Evolutionary conservation across 2,797 vertebrate species (phyloP).

Genomic region (Poecilia gillii): DNA sequence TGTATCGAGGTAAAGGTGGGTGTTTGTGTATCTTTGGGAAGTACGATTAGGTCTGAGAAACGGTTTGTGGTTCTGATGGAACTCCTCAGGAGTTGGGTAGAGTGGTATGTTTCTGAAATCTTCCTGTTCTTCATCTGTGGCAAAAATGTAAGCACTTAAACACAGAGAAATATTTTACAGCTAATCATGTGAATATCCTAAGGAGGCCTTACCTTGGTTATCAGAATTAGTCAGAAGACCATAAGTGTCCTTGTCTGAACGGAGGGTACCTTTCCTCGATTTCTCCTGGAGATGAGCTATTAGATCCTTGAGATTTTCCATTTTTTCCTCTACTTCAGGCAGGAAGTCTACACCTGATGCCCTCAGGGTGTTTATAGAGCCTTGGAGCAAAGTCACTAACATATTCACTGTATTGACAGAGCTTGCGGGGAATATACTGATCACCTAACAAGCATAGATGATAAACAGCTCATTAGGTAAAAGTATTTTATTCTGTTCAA

Average conservation of each 20-base stretch:
- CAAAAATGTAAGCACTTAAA: neutral
- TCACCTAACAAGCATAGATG: conserved; percentile 64
- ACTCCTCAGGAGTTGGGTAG: conserved; percentile 88
- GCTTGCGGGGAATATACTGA: conserved; percentile 88
- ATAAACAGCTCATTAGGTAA: neutral
- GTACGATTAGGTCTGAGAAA: conserved; percentile 89
- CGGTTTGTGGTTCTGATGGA: conserved; percentile 82
- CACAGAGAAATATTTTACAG: neutral
- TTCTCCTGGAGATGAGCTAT: conserved; percentile 85
- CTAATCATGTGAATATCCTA: neutral
- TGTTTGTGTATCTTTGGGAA: conserved; percentile 82
- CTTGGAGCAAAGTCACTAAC: conserved; percentile 81
- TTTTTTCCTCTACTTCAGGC: conserved; percentile 77
- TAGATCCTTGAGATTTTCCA: conserved; percentile 79
- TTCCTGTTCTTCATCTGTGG: conserved; percentile 59
- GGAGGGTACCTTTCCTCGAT: conserved; percentile 86
- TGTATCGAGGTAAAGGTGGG: conserved; percentile 89
- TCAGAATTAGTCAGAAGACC: conserved; percentile 70
- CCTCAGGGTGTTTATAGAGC: conserved; percentile 82
- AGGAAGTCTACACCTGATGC: conserved; percentile 81
- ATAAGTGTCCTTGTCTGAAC: conserved; percentile 77
- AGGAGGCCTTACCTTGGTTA: conserved; percentile 55
- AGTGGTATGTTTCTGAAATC: conserved; percentile 86
- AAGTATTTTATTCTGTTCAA: neutral
- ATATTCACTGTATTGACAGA: conserved; percentile 82